Evolutionary conservation across 2,888 invertebrate genomes (phyloP).

Genomic region (Drosophila anomalata): DNA sequence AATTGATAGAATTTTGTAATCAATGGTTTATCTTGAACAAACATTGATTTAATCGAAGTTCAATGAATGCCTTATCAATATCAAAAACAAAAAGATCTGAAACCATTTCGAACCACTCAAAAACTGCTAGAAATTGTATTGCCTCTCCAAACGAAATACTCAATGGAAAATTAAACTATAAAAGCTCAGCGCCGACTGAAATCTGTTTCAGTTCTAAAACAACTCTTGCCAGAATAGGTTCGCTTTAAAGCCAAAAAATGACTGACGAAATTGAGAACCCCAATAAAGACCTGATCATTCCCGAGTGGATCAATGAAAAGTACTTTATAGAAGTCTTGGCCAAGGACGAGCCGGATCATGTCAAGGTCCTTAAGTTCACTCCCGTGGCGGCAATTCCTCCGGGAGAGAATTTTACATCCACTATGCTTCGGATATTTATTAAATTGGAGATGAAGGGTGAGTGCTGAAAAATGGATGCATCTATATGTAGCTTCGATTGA

Average conservation of each 20-base stretch:
- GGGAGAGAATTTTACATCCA: constrained; percentile 80
- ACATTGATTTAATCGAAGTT: not conserved
- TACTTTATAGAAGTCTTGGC: constrained; percentile 68
- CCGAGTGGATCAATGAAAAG: constrained; percentile 71
- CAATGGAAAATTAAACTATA: not conserved
- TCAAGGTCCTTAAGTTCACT: constrained; percentile 61
- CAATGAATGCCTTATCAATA: not conserved
- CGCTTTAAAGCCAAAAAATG: constrained; percentile 6
- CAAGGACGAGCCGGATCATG: constrained; percentile 67
- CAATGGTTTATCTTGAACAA: not conserved
- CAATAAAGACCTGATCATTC: constrained; percentile 66
- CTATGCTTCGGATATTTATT: constrained; percentile 75
- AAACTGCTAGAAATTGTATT: not conserved
- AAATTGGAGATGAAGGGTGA: constrained; percentile 73
- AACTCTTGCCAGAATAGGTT: constrained; percentile 12
- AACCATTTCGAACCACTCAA: not conserved
- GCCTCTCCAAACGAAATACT: not conserved
- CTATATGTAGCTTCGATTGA: too few species aligned
- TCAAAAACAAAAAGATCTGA: not conserved
- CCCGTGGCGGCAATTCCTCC: constrained; percentile 75
- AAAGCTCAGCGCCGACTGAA: not conserved
- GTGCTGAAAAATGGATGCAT: not conserved
- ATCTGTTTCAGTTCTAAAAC: constrained; percentile 6
- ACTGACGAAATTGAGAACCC: constrained; percentile 61
- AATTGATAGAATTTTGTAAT: not conserved